Evolutionary conservation across 2,113 vertebrate species (phyloP).

Genomic region (Microtus ochrogaster): DNA sequence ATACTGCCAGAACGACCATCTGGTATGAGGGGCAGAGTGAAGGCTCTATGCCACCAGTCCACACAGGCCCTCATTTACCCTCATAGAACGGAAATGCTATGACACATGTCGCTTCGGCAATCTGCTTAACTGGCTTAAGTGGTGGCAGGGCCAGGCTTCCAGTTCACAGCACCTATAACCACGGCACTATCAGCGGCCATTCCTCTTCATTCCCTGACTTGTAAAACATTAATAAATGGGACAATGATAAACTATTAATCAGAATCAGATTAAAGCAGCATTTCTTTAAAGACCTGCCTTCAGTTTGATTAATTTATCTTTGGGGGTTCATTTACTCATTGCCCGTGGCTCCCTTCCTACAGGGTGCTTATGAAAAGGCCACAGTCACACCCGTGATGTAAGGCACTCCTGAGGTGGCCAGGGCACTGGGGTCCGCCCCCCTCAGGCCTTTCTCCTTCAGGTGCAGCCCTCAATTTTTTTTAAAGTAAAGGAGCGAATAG

Average conservation of each 20-base stretch:
- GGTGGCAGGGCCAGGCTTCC: background rate
- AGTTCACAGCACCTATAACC: background rate
- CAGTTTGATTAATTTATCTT: constrained; percentile 47
- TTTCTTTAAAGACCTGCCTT: constrained; percentile 46
- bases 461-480: constrained; percentile 6
- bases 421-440: background rate
- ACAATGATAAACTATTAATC: constrained; percentile 36
- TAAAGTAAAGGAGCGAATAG: background rate
- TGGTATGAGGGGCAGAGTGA: background rate
- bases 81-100: background rate
- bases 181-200: background rate
- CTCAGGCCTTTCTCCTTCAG: background rate
- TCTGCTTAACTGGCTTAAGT: constrained; percentile 17
- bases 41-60: background rate
- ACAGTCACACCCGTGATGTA: background rate
- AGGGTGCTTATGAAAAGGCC: background rate
- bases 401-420: background rate
- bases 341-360: background rate
- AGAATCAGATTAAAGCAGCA: constrained; percentile 38
- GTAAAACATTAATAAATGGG: constrained; percentile 52
- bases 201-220: constrained; percentile 39
- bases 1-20: background rate
- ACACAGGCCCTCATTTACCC: background rate
- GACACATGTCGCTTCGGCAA: background rate
- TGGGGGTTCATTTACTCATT: constrained; percentile 37